Evolutionary conservation across 2,113 vertebrate species (phyloP).

Genomic region (Oncorhynchus nerka): DNA sequence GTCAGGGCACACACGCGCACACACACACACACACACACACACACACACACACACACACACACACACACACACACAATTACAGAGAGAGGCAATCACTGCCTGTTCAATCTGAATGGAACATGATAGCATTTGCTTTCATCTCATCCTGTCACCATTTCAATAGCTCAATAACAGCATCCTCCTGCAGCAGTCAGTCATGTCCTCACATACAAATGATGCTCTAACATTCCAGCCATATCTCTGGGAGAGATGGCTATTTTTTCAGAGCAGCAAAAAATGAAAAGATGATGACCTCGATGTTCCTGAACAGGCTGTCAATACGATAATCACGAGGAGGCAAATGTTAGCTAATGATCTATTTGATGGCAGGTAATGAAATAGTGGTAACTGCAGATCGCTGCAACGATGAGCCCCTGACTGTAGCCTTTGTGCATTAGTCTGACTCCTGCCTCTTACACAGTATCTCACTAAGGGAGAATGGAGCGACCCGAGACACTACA

Average conservation of each 20-base stretch:
- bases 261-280: too few species aligned
- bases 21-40: neutral
- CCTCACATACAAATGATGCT: neutral
- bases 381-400: neutral
- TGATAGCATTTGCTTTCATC: slow-evolving; percentile 43
- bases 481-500: slow-evolving; percentile 40
- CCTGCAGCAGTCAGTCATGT: neutral
- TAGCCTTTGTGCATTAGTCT: slow-evolving; percentile 24
- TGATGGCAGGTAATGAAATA: neutral
- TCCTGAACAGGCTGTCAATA: too few species aligned
- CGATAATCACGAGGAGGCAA: neutral
- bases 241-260: too few species aligned
- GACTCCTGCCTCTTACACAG: slow-evolving; percentile 33
- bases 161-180: neutral
- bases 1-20: too few species aligned
- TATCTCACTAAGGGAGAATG: slow-evolving; percentile 41
- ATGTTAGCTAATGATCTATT: neutral
- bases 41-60: slow-evolving; percentile 4
- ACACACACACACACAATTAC: neutral
- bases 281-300: too few species aligned
- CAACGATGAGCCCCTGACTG: slow-evolving; percentile 22
- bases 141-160: neutral
- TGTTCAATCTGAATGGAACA: slow-evolving; percentile 37
- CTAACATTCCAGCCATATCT: too few species aligned
- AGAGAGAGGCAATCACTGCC: slow-evolving; percentile 32